Conservation (phyloP, 2,888 invertebrate species). For the Thymelicus sylvestris region DNA sequence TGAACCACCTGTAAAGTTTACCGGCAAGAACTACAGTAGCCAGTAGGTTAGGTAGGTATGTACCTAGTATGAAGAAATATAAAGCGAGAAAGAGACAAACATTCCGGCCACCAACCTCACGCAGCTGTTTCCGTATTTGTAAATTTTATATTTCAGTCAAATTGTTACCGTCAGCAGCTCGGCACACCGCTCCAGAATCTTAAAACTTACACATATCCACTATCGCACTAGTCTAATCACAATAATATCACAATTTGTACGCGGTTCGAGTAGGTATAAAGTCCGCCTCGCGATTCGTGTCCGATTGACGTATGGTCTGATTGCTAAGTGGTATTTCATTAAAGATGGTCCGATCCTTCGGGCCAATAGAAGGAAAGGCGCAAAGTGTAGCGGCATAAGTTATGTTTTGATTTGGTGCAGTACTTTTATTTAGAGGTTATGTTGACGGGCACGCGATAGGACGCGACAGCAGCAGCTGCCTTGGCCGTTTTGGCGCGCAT, state of each 20-base stretch:
- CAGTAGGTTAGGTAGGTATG: too few relatives aligned
- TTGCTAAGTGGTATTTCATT: constrained; percentile 51
- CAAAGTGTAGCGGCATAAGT: constrained; percentile 21
- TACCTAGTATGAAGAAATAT: constrained; percentile 9
- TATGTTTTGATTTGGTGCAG: constrained; percentile 27
- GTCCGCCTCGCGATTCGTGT: constrained; percentile 36
- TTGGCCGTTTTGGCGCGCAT: constrained; percentile 15
- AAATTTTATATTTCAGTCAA: constrained; percentile 4
- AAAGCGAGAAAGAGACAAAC: constrained; percentile 47
- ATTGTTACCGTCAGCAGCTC: neutral
- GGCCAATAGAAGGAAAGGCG: constrained; percentile 49
- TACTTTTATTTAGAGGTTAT: constrained; percentile 30
- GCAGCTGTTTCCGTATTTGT: constrained; percentile 12
- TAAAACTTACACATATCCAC: constrained; percentile 41
- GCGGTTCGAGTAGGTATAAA: constrained; percentile 11
- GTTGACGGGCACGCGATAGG: neutral
- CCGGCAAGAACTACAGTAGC: constrained; percentile 1
- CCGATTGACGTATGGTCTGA: constrained; percentile 33
- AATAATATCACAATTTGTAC: constrained; percentile 2
- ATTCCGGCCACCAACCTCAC: constrained; percentile 18
- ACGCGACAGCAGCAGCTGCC: constrained; percentile 27
- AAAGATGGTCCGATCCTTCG: constrained; percentile 53
- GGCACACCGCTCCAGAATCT: constrained; percentile 42
- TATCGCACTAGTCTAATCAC: constrained; percentile 28
- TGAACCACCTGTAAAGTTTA: neutral